Evolutionary conservation across 2,113 vertebrate genomes (phyloP), one percentile per base, ranked within the genome.

Genomic region (Anolis sagrei): DNA sequence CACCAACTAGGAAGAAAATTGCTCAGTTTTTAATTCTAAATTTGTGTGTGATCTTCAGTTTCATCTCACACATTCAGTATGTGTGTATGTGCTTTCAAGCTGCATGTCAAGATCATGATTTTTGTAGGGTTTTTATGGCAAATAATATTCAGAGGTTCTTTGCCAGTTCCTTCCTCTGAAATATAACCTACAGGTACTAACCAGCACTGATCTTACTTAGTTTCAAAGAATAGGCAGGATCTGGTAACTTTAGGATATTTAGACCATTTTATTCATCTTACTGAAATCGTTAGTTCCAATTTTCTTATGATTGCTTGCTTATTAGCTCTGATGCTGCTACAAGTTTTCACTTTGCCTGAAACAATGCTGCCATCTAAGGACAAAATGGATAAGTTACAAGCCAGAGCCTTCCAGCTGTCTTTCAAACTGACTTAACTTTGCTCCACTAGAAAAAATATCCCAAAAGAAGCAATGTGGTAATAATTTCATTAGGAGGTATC

Each of bases 301-400:
- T 90, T 86, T 68, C 61, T 92, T 81, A 81, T 91, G 14, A 49
- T 16, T 34, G 58, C 4, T 16, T 34, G 58, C 4, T 29, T 86
- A 6, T n/a, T 18, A 39, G 29, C 8, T 23, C 73, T 49, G 18
- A 13, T 2, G 39, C 23, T 72, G 1, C 1, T 58, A 16, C 0
- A 69, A 11, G 10, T 0, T 0, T 19, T 51, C n/a, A 9, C 16
- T 89, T 80, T 23, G 1, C 48, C 74, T 48, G 81, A 93, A 92
- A 61, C 93, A 92, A 90, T 18, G 83, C 85, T 89, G 96, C 93
- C 96, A 94, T 78, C 91, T 90, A 81, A 91, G 89, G 95, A 58
- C 75, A 81, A 88, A 92, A 49, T 0, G 1, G 7, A 23, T 48
- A n/a, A 23, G 79, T 44, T 92, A 34, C 84, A 80, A 80, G 7